These are phyloP conservation scores for Callipepla californica DNA, from an alignment of 2,113 vertebrate genomes.

Conservation along the genomic window DNA sequence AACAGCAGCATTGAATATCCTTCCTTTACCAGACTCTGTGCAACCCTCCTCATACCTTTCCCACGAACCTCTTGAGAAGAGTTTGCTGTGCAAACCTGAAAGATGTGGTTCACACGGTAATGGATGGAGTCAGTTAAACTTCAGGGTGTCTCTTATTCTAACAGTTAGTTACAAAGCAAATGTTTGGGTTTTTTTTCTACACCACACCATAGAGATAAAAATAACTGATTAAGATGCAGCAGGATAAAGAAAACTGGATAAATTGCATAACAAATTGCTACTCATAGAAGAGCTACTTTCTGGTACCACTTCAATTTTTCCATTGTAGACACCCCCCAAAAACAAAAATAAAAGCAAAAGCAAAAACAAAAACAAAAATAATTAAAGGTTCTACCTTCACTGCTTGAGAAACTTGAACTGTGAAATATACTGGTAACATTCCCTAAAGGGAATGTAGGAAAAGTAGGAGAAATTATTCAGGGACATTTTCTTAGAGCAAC, in stretches of 20 bases:
- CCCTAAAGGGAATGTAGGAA: too few relatives aligned
- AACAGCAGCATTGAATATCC: conserved; percentile 62
- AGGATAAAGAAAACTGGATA: background rate
- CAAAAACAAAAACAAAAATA: background rate
- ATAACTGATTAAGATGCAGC: background rate
- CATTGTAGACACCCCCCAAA: background rate
- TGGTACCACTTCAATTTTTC: background rate
- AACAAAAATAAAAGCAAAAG: background rate
- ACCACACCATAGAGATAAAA: background rate
- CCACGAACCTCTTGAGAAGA: conserved; percentile 26
- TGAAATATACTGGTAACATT: background rate
- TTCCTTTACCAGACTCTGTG: conserved; percentile 52
- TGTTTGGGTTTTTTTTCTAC: background rate
- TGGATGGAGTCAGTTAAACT: conserved; percentile 59
- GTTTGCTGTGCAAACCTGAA: conserved; percentile 63
- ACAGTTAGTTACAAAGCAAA: conserved; percentile 9
- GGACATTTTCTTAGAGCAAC: background rate
- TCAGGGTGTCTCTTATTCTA: conserved; percentile 11
- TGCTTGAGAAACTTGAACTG: background rate
- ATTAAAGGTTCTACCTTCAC: background rate
- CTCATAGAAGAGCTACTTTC: background rate
- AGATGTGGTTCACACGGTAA: conserved; percentile 72
- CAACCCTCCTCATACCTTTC: conserved; percentile 18
- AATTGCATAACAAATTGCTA: background rate
- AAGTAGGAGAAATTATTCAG: background rate